Conservation (phyloP, 1,140 invertebrate species). For the Artemia franciscana region DNA sequence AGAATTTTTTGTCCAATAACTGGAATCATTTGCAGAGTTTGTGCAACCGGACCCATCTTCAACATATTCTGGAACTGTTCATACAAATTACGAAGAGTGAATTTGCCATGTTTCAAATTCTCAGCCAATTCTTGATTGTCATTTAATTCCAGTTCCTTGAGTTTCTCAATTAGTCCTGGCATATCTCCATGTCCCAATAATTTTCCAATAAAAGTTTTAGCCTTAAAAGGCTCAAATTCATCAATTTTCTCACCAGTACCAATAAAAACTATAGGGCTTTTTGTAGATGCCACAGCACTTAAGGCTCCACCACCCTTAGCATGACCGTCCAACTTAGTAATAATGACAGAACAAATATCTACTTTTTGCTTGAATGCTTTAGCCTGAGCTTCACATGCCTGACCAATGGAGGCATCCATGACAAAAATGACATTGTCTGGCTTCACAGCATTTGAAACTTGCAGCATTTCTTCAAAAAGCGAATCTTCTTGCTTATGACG, state of each 20-base stretch:
- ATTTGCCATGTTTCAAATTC: slow-evolving; percentile 97
- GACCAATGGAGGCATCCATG: slow-evolving; percentile 99
- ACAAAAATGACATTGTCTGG: slow-evolving; percentile 98
- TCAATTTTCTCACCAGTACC: slow-evolving; percentile 99
- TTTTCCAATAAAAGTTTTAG: slow-evolving; percentile 98
- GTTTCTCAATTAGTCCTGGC: slow-evolving; percentile 97
- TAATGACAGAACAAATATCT: slow-evolving; percentile 95
- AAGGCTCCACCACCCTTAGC: slow-evolving; percentile 98
- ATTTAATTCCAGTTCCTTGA: slow-evolving; percentile 93
- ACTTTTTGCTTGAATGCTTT: slow-evolving; percentile 97
- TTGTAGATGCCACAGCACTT: slow-evolving; percentile 97
- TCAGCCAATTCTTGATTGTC: slow-evolving; percentile 97
- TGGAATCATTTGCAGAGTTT: slow-evolving; percentile 99
- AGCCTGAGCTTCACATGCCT: slow-evolving; percentile 94
- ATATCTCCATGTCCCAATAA: slow-evolving; percentile 98
- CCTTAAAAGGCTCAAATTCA: slow-evolving; percentile 97
- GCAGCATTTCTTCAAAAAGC: slow-evolving; percentile 99
- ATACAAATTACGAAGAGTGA: slow-evolving; percentile 97
- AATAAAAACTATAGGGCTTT: slow-evolving; percentile 97
- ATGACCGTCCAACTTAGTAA: slow-evolving; percentile 97
- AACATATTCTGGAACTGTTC: slow-evolving; percentile 99
- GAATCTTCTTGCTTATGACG: slow-evolving; percentile 98
- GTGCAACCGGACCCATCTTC: slow-evolving; percentile 99
- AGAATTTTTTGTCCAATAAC: slow-evolving; percentile 89
- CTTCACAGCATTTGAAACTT: slow-evolving; percentile 79